Conservation (phyloP, 2,888 invertebrate species). For the Heliconius hortense region DNA sequence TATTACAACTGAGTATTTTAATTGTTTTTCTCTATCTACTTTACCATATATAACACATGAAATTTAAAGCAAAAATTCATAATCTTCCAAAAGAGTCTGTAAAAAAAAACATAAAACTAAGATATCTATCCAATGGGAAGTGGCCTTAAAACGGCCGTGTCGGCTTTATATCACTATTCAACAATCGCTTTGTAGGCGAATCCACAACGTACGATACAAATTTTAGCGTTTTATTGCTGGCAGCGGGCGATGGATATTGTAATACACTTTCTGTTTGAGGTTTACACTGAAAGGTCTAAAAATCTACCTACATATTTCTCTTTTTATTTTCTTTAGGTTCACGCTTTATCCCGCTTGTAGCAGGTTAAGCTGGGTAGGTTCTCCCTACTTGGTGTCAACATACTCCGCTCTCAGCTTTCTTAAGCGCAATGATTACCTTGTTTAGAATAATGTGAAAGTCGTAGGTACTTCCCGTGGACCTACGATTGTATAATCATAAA, state of each 20-base stretch:
- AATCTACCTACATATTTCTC: background rate
- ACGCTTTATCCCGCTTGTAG: background rate
- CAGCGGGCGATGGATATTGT: constrained; percentile 10
- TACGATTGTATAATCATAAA: too few species aligned
- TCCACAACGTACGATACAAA: constrained; percentile 27
- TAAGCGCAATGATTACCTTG: background rate
- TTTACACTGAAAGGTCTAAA: background rate
- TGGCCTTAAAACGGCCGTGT: background rate
- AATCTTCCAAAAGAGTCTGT: background rate
- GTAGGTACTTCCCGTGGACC: too few species aligned
- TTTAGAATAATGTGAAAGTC: too few species aligned
- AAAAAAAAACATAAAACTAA: background rate
- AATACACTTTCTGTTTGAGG: constrained; percentile 10
- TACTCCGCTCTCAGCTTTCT: background rate
- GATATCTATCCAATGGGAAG: background rate
- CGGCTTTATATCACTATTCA: constrained; percentile 23
- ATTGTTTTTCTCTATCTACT: too few species aligned
- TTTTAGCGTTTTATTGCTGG: constrained; percentile 26
- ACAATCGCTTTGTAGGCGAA: constrained; percentile 33
- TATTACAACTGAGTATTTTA: too few species aligned
- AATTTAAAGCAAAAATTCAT: background rate
- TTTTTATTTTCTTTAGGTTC: background rate
- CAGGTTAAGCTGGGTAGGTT: background rate
- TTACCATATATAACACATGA: too few species aligned
- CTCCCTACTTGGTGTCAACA: too few species aligned